Evolutionary conservation across 1,140 invertebrate species (phyloP), one percentile per base, ranked within the genome.

Genomic region (Diachasmimorpha longicaudata): DNA sequence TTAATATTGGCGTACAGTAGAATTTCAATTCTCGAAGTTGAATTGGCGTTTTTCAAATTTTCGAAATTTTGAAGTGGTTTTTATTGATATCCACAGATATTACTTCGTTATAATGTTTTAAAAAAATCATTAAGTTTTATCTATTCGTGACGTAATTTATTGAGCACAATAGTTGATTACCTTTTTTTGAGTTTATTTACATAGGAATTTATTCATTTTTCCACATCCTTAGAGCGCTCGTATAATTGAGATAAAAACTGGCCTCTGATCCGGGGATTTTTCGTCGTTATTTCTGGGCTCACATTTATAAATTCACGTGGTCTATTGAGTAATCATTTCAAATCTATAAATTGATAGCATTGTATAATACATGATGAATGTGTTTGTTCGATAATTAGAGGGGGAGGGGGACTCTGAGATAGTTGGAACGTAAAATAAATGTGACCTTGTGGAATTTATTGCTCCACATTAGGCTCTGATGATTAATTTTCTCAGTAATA

Each of bases 301-400:
- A 63, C 31, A 63, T 63, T 63, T 63, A 63, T 63, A 25, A 63
- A 63, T 63, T 63, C 58, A 63, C 58, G 58, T 63, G 58, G 21
- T 63, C 58, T 25, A 31, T 63, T 63, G 58, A 63, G 58, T 63
- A 63, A 63, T 63, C 48, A 63, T 23, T 25, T 23, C 8, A 19
- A 23, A 63, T 63, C 58, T 63, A 63, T 63, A 63, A n/a, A 52
- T 16, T 52, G 58, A 23, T 11, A 8, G 10, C 21, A 63, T 63
- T 63, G 58, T 63, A 31, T 63, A 63, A 63, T 63, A 63, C 58
- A 21, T 63, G 14, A 52, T n/a, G 58, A 14, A 11, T 63, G 19
- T 63, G 19, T 25, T 4, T 63, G 19, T 55, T 55, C 48, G 58
- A 25, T 63, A 63, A 63, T 63, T 63, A n/a, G n/a, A n/a, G n/a